Evolutionary conservation across 1,140 invertebrate genomes (phyloP), one percentile per base, ranked within the genome.

Genomic region (Scaptomyza pallida): DNA sequence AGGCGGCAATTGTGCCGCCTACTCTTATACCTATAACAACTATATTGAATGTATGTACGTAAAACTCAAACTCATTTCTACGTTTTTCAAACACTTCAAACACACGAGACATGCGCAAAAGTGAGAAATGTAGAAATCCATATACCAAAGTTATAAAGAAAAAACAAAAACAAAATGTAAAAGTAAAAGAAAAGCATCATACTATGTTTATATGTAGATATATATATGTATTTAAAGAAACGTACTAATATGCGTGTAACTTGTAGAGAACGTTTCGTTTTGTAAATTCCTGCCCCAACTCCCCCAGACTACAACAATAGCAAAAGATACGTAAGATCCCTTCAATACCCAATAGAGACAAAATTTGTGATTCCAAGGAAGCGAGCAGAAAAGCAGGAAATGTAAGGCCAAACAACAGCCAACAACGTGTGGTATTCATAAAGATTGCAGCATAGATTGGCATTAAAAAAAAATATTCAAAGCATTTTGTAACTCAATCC

Each of bases 171-270:
- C n/a, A 0, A 23, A 26, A 26, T 51, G 50, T 60, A 78, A 75
- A 76, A 59, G 17, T 65, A 55, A 77, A 80, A 30, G 47, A 30
- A 41, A 73, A 47, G 48, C 60, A 80, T 65, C 74, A 71, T 86
- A 60, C 55, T 80, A 88, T 88, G 82, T 88, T 88, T 78, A 88
- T 88, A 86, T 86, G 82, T 86, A 86, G 82, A 86, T 69, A 81
- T 86, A 78, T 81, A 59, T 73, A 72, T 85, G 74, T 75, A 79
- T 78, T 60, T 52, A 63, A 65, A 48, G 15, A 33, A 62, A 50
- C 65, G 60, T 54, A 75, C 72, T 78, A 88, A 69, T 69, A 88
- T 70, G 40, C 80, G 71, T 72, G 60, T 80, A 80, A 77, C 69
- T 78, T 81, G 74, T 85, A 86, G 82, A 64, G 35, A 60, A 67